Conservation (phyloP, 2,888 invertebrate genomes). For the Xestia sexstrigata region DNA sequence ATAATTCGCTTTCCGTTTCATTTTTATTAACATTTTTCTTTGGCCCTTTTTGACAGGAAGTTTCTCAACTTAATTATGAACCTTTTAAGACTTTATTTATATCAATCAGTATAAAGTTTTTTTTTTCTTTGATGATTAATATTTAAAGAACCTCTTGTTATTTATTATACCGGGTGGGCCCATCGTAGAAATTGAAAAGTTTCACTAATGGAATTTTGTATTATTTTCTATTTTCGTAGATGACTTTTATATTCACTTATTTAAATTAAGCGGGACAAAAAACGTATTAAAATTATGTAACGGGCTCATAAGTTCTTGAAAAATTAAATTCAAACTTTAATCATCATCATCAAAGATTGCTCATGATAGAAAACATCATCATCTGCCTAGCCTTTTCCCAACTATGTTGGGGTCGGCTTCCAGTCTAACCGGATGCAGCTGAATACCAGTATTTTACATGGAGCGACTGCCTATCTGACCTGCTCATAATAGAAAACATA, state of each 20-base stretch:
- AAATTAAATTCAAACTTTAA: not conserved
- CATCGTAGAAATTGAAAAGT: constrained; percentile 12
- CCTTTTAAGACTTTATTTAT: constrained; percentile 41
- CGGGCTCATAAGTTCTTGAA: no score
- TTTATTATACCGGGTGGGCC: constrained; percentile 8
- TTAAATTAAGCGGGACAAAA: not conserved
- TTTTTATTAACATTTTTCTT: constrained; percentile 35
- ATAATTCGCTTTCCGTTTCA: constrained; percentile 44
- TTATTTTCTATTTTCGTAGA: not conserved
- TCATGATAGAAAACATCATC: not conserved
- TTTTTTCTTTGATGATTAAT: not conserved
- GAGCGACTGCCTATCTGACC: no score
- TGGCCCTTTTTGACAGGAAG: constrained; percentile 27
- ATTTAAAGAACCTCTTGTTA: constrained; percentile 6
- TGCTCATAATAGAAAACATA: not conserved
- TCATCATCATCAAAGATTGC: no score
- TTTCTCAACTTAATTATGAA: constrained; percentile 42
- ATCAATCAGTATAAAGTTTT: constrained; percentile 42
- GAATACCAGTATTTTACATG: no score
- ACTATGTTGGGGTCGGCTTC: no score
- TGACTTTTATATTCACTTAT: not conserved
- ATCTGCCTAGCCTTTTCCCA: no score
- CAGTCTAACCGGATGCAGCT: no score
- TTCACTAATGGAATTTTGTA: not conserved
- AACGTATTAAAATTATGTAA: not conserved